phyloP scores from a whole-genome alignment of 2,113 vertebrate genomes.

The Gallinago jamesoni region DNA sequence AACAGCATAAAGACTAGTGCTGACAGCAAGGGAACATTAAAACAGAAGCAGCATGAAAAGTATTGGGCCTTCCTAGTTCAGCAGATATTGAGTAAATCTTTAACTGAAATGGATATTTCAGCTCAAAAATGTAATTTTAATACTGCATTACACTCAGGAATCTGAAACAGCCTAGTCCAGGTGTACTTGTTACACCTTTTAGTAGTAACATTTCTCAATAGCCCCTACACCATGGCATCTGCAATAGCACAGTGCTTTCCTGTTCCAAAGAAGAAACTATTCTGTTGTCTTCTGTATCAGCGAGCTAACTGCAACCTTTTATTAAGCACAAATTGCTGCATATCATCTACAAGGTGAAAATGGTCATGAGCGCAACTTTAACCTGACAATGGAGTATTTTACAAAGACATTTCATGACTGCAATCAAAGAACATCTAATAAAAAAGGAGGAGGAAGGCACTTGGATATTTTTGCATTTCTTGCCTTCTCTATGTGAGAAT shows the following conservation, averaged over 20 bases:
- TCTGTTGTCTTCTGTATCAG: not conserved
- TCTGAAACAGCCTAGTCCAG: not conserved
- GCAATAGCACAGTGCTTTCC: not conserved
- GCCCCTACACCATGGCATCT: not conserved
- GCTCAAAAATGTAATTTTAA: constrained; percentile 17
- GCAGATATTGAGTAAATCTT: constrained; percentile 36
- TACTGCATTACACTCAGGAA: not conserved
- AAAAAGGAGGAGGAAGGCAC: not conserved
- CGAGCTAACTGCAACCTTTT: not conserved
- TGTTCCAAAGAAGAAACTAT: not conserved
- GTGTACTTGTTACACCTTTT: not conserved
- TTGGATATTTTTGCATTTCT: not conserved
- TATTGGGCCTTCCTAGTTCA: not conserved
- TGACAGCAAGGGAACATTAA: not conserved
- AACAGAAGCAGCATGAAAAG: constrained; percentile 31
- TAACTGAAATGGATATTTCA: not conserved
- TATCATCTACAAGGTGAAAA: not conserved
- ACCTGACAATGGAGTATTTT: not conserved
- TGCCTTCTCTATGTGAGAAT: not conserved
- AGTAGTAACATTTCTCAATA: not conserved
- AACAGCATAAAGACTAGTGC: not conserved
- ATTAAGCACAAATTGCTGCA: not conserved
- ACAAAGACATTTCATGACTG: not conserved
- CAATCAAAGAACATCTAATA: not conserved
- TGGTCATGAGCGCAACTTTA: not conserved